Percentiles rank a stretch among this genome's conserved stretches.
phyloP scores from a whole-genome alignment of 92 coral and sea anemone species.

The Siderastrea radians region DNA sequence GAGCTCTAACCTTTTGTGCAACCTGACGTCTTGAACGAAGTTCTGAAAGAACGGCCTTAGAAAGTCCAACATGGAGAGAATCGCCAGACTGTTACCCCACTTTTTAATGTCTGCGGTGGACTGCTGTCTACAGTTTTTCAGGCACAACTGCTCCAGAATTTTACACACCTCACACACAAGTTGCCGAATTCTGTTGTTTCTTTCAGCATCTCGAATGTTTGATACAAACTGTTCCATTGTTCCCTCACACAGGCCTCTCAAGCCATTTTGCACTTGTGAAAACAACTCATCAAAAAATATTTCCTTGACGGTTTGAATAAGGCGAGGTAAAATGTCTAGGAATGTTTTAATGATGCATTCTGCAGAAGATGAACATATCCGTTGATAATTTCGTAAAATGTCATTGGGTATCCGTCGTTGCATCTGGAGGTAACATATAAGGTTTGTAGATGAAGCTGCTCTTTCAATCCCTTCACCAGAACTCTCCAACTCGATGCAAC shows the following conservation, averaged over 20 bases:
- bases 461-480: background rate
- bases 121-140: background rate
- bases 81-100: background rate
- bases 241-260: background rate
- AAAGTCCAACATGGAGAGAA: background rate
- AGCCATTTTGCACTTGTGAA: conserved; percentile 7
- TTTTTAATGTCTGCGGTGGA: background rate
- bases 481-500: conserved; percentile 14
- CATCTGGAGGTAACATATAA: background rate
- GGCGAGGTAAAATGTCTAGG: background rate
- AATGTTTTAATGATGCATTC: background rate
- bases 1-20: background rate
- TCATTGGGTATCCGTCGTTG: background rate
- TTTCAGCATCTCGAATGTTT: background rate
- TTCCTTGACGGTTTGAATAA: conserved; percentile 16
- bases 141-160: conserved; percentile 3
- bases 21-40: background rate
- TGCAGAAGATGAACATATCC: background rate
- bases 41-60: background rate
- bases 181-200: background rate
- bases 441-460: background rate
- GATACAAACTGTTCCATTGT: background rate
- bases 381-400: background rate
- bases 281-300: background rate
- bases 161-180: background rate